Evolutionary conservation across 2,888 invertebrate genomes (phyloP).

Genomic region (Agrotis puta): DNA sequence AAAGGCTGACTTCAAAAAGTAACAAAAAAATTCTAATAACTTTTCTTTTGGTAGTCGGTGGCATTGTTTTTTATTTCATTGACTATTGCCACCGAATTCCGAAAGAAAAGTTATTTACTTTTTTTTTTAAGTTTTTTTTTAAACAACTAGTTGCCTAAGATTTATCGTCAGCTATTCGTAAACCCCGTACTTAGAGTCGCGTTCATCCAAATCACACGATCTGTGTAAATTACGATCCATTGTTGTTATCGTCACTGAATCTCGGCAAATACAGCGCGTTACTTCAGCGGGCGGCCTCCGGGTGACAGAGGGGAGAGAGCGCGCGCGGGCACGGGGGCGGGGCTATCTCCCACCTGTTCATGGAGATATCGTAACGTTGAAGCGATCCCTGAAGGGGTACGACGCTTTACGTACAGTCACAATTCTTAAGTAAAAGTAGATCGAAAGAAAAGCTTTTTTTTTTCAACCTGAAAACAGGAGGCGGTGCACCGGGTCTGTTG

Average conservation of each 20-base stretch:
- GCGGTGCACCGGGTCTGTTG: neutral
- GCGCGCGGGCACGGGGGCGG: neutral
- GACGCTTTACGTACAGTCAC: constrained; percentile 8
- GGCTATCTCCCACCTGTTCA: constrained; percentile 28
- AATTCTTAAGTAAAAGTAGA: constrained; percentile 10
- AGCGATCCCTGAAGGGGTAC: constrained; percentile 24
- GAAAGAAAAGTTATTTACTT: too few relatives aligned
- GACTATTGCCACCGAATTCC: too few relatives aligned
- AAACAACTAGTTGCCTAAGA: neutral
- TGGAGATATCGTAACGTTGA: constrained; percentile 9
- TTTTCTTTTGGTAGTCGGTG: too few relatives aligned
- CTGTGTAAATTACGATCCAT: constrained; percentile 47
- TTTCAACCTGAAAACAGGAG: neutral
- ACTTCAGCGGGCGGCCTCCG: constrained; percentile 17
- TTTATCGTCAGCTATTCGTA: neutral
- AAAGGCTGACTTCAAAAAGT: too few relatives aligned
- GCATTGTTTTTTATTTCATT: too few relatives aligned
- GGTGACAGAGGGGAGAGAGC: neutral
- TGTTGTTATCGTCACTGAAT: constrained; percentile 43
- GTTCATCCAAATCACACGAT: constrained; percentile 31
- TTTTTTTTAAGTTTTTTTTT: too few relatives aligned
- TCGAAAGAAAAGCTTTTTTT: neutral
- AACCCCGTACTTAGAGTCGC: neutral
- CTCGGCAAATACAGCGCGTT: constrained; percentile 37
- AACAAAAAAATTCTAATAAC: too few relatives aligned